These are phyloP conservation scores for Glaucomys volans DNA, from an alignment of 2,113 vertebrate species.

Conservation along the genomic window DNA sequence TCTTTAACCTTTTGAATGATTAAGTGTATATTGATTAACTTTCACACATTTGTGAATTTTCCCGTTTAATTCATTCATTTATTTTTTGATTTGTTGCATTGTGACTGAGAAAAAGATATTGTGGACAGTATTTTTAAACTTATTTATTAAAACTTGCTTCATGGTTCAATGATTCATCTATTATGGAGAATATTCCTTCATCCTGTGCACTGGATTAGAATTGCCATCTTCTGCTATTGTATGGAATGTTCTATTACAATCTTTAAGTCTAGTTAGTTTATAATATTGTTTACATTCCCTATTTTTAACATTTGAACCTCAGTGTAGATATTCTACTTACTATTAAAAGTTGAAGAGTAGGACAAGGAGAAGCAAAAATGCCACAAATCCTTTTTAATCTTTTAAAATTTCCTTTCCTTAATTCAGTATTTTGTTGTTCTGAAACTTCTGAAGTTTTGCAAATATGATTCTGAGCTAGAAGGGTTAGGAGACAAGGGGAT, in stretches of 20 bases:
- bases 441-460: background rate
- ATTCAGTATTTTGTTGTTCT: background rate
- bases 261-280: background rate
- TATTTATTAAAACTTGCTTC: background rate
- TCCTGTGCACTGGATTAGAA: background rate
- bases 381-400: background rate
- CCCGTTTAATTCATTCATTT: background rate
- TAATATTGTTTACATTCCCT: background rate
- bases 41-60: background rate
- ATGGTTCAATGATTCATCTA: background rate
- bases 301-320: background rate
- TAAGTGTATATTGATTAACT: background rate
- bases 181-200: background rate
- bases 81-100: background rate
- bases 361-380: background rate
- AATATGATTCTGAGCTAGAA: background rate
- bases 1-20: background rate
- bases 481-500: too few species aligned
- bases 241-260: background rate
- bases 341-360: background rate
- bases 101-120: background rate
- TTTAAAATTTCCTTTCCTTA: background rate
- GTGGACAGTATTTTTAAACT: background rate
- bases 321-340: background rate
- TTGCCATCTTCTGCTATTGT: fast-evolving